Evolutionary conservation across 2,113 vertebrate species (phyloP).

Genomic region (Brienomyrus brachyistius): DNA sequence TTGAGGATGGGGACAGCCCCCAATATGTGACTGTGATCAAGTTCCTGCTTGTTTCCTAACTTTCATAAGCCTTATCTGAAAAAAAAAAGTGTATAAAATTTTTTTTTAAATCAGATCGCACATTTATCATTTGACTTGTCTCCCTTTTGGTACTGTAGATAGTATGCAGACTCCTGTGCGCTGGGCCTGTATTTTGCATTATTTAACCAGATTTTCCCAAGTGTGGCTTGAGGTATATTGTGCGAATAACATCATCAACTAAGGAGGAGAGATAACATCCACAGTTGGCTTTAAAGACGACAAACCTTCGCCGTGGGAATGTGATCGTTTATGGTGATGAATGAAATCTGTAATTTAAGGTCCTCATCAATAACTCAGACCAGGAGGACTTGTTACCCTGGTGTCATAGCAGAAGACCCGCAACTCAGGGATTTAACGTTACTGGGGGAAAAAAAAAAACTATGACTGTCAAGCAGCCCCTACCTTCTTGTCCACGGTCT

Average conservation of each 20-base stretch:
- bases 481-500: not conserved
- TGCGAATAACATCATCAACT: not conserved
- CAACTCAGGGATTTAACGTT: not conserved
- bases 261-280: not conserved
- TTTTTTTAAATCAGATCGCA: not conserved
- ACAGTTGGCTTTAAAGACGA: not conserved
- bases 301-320: not conserved
- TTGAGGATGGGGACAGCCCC: not conserved
- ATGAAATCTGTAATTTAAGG: not conserved
- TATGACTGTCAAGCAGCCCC: not conserved
- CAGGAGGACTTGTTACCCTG: not conserved
- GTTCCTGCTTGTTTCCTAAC: not conserved
- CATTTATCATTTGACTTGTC: not conserved
- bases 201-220: not conserved
- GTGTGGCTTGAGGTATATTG: not conserved
- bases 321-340: not conserved
- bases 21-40: not conserved
- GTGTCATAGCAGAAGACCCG: not conserved
- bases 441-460: not conserved
- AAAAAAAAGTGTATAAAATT: not conserved
- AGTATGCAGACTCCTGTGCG: not conserved
- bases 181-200: not conserved
- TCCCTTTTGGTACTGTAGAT: not conserved
- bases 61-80: not conserved
- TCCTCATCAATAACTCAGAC: not conserved